Conservation (phyloP, 2,888 invertebrate genomes). For the Polydrusus cervinus region DNA sequence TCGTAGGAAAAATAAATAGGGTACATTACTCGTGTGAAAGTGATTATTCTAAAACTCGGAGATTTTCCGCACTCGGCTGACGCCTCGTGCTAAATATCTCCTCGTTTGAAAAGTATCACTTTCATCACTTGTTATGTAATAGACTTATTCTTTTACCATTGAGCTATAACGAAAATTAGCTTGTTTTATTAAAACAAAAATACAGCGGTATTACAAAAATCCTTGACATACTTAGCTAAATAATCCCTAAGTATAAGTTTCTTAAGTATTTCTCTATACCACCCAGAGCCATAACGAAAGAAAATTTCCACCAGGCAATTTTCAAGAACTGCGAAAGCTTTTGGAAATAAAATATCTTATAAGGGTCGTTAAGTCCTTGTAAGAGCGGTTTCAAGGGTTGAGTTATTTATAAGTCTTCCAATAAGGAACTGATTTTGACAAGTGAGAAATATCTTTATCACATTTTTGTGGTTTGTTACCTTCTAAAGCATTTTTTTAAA, state of each 20-base stretch:
- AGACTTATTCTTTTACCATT: background rate
- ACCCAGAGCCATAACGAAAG: constrained; percentile 3
- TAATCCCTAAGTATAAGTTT: background rate
- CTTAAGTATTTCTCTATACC: background rate
- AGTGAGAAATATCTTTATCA: background rate
- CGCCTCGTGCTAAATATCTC: no score
- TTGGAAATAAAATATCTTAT: constrained; percentile 7
- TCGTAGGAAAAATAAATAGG: no score
- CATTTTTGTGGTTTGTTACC: background rate
- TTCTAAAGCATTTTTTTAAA: no score
- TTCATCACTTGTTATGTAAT: no score
- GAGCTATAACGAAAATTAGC: background rate
- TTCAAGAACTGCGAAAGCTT: constrained; percentile 7
- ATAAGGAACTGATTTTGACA: background rate
- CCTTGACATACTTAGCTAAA: constrained; percentile 3
- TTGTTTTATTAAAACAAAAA: background rate
- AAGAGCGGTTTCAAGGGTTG: background rate
- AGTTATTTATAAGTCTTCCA: background rate
- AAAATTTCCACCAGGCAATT: constrained; percentile 1
- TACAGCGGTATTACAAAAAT: background rate
- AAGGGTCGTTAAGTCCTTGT: background rate
- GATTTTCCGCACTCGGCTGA: no score
- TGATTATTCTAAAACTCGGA: no score
- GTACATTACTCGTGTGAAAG: no score
- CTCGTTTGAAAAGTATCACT: no score